A percentile compares a stretch with the other conserved stretches of the same genome.
Conservation (phyloP, 2,797 vertebrate species). For the Buphagus erythrorhynchus region DNA sequence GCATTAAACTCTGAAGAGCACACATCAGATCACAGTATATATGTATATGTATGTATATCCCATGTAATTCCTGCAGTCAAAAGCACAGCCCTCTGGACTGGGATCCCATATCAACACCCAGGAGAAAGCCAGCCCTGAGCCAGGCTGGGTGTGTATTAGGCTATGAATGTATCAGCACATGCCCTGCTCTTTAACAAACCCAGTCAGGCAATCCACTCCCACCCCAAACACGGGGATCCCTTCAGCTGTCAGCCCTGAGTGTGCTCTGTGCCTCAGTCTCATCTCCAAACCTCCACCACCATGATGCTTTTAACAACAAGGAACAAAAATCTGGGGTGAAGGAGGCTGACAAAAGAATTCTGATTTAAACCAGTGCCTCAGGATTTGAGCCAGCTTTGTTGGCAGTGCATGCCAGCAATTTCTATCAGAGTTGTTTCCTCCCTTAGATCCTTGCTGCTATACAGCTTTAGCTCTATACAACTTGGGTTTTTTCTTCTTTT, state of each 20-base stretch:
- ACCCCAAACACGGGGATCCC: background rate
- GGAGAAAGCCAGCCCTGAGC: background rate
- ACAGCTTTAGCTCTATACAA: background rate
- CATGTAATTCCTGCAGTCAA: background rate
- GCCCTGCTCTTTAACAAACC: background rate
- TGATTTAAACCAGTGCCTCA: background rate
- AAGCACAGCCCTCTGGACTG: background rate
- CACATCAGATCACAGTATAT: background rate
- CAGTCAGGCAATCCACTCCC: background rate
- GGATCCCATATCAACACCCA: background rate
- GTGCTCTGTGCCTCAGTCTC: background rate
- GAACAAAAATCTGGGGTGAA: background rate
- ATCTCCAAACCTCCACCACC: background rate
- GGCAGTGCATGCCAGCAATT: background rate
- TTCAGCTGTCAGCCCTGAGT: rapidly evolving
- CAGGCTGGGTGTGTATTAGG: background rate
- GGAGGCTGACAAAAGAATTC: background rate
- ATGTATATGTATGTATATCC: background rate
- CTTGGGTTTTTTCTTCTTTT: background rate
- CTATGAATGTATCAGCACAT: background rate
- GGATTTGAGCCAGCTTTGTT: background rate
- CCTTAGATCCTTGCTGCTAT: background rate
- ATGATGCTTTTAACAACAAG: background rate
- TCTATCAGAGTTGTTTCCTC: background rate
- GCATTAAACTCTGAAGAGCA: slow-evolving; percentile 38